Base-by-base conservation (phyloP, 2,113 vertebrate genomes). In the Mirza zaza region DNA sequence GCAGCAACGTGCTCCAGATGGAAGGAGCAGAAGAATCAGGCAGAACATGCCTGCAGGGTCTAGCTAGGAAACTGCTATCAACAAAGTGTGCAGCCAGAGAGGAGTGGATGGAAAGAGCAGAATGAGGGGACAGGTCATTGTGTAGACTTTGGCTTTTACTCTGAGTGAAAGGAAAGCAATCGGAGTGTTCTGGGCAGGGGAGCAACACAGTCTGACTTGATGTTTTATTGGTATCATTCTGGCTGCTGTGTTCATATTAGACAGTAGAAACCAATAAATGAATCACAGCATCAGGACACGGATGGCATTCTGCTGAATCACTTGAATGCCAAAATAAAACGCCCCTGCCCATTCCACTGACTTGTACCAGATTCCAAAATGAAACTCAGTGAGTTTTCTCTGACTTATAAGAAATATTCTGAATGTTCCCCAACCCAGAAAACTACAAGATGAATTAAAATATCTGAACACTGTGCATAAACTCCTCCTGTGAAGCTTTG, bases 391-490 rank as follows among this genome's bases (percentile, higher is more conserved):
- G 39, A 67, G 75, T 76, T 96, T 94, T 86, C 82, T 81, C 73
- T 87, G 48, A 82, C 57, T 61, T 11, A 25, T 23, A 67, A 90
- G 73, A 82, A 91, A 82, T 59, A 87, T 71, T 94, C 42, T 61
- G 59, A 36, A 25, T 39, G n/a, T 36, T 86, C 20, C 55, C 48
- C 8, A 61, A 36, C 10, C 18, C n/a, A 68, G 50, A 84, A 97
- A 89, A 67, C 14, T 39, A 12, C 23, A 89, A 92, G 61, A 61
- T 89, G 52, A 92, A 91, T 83, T 57, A 88, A 91, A 92, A 65
- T 67, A 61, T 45, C 67, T 59, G 34, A 77, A 48, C 29, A 12
- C 14, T 76, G 5, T 18, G 8, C 27, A 89, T 71, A 70, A 95
- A 89, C 15, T 85, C 68, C 3, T 70, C 67, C 80, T 36, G 52